phyloP scores from a whole-genome alignment of 2,797 vertebrate genomes.

The Gadopsis bispinosus region DNA sequence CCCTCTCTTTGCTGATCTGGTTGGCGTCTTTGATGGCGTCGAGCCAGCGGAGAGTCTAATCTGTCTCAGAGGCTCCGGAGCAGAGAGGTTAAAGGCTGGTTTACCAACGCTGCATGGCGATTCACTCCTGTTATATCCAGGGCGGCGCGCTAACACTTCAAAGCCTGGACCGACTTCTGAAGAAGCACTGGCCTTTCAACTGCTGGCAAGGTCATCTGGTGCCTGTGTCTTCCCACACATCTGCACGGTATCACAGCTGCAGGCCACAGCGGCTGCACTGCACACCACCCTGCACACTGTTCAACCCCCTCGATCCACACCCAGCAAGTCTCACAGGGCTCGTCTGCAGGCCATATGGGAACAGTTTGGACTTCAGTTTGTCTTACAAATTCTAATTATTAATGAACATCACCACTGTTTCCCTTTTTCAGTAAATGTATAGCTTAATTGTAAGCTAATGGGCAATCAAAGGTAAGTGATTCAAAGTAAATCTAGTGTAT shows the following conservation, averaged over 20 bases:
- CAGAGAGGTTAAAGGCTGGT: conserved; percentile 64
- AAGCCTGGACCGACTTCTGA: conserved; percentile 78
- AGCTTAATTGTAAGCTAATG: background rate
- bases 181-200: conserved; percentile 66
- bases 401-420: background rate
- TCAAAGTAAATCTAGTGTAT: background rate
- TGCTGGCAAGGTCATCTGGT: conserved; percentile 60
- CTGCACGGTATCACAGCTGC: conserved; percentile 61
- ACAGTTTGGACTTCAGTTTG: conserved; percentile 17
- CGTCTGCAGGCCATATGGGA: conserved; percentile 27
- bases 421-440: background rate
- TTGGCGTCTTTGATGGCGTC: conserved; percentile 51
- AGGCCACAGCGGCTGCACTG: conserved; percentile 30
- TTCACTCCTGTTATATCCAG: conserved; percentile 62
- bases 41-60: conserved; percentile 45
- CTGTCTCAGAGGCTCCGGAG: conserved; percentile 32
- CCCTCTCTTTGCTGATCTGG: conserved; percentile 18
- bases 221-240: conserved; percentile 63
- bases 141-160: conserved; percentile 68
- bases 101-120: conserved; percentile 48
- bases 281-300: conserved; percentile 20
- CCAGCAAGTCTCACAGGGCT: conserved; percentile 12
- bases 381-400: conserved; percentile 5
- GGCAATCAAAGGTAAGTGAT: background rate
- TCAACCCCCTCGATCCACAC: conserved; percentile 6